Percentiles rank a stretch among this genome's conserved stretches.
Evolutionary conservation across 2,797 vertebrate genomes (phyloP).

Genomic region (Sebastes iracundus): DNA sequence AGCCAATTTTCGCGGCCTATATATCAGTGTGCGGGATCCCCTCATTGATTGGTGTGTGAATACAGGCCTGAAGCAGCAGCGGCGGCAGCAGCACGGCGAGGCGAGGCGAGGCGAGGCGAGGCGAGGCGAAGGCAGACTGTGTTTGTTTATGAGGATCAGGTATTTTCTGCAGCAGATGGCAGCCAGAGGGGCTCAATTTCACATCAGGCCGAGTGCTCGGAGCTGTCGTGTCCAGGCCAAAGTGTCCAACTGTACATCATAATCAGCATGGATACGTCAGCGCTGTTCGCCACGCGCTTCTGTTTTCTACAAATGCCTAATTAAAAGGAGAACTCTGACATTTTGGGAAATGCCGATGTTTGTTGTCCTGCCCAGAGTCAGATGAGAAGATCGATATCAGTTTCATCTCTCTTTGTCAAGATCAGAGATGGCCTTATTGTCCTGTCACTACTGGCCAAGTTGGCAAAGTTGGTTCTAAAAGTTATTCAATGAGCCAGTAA

Average conservation of each 20-base stretch:
- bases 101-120: not conserved
- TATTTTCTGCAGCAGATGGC: slow-evolving; percentile 61
- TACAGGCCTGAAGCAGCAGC: slow-evolving; percentile 40
- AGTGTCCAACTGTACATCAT: slow-evolving; percentile 20
- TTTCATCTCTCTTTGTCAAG: not conserved
- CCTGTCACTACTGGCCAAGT: not conserved
- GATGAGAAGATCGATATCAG: slow-evolving; percentile 27
- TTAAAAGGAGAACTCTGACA: slow-evolving; percentile 45
- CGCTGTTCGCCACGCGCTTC: not conserved
- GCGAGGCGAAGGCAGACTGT: slow-evolving; percentile 17
- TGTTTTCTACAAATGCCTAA: slow-evolving; percentile 14
- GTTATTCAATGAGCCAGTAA: slow-evolving; percentile 6
- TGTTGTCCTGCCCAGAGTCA: slow-evolving; percentile 7
- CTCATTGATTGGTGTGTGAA: slow-evolving; percentile 77
- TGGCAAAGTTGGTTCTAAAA: not conserved
- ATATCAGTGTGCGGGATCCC: slow-evolving; percentile 62
- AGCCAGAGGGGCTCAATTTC: slow-evolving; percentile 43
- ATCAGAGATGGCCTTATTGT: not conserved
- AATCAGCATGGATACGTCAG: slow-evolving; percentile 5
- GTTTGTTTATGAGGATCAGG: slow-evolving; percentile 73
- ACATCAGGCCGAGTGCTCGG: slow-evolving; percentile 20
- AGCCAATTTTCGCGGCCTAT: slow-evolving; percentile 71
- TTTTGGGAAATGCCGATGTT: slow-evolving; percentile 20
- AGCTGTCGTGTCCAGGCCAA: slow-evolving; percentile 9
- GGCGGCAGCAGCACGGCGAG: not conserved